Conservation (phyloP, 2,888 invertebrate species). For the Eustalomyia histrio region DNA sequence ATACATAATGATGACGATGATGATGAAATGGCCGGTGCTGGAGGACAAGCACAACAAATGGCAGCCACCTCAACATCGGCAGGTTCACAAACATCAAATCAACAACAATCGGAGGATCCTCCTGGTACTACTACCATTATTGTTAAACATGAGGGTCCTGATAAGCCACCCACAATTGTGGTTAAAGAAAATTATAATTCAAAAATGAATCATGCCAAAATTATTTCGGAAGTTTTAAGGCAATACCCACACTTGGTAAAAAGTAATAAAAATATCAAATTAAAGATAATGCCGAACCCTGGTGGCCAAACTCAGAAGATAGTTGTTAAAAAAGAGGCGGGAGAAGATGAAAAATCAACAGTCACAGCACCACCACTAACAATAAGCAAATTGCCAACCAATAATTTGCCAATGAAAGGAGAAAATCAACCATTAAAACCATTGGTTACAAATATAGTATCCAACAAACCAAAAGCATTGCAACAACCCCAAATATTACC, state of each 20-base stretch:
- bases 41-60: constrained; percentile 65
- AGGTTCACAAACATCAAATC: constrained; percentile 51
- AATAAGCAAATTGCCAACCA: constrained; percentile 35
- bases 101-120: constrained; percentile 66
- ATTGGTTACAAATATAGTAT: constrained; percentile 21
- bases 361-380: constrained; percentile 54
- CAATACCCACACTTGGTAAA: constrained; percentile 93
- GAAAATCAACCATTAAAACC: constrained; percentile 30
- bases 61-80: constrained; percentile 34
- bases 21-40: constrained; percentile 67
- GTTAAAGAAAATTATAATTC: constrained; percentile 78
- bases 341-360: constrained; percentile 53
- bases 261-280: constrained; percentile 91
- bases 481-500: constrained; percentile 6
- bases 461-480: constrained; percentile 37
- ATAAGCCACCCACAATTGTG: constrained; percentile 78
- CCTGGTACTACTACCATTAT: constrained; percentile 71
- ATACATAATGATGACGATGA: constrained; percentile 79
- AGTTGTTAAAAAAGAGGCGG: constrained; percentile 72
- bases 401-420: neutral
- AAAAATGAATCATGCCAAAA: constrained; percentile 88
- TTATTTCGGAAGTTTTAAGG: constrained; percentile 91
- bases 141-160: constrained; percentile 76
- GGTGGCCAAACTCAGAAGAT: constrained; percentile 71
- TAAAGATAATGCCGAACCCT: constrained; percentile 87